Base-by-base conservation (phyloP, 2,888 invertebrate species). In the Tuberolachnus salignus region DNA sequence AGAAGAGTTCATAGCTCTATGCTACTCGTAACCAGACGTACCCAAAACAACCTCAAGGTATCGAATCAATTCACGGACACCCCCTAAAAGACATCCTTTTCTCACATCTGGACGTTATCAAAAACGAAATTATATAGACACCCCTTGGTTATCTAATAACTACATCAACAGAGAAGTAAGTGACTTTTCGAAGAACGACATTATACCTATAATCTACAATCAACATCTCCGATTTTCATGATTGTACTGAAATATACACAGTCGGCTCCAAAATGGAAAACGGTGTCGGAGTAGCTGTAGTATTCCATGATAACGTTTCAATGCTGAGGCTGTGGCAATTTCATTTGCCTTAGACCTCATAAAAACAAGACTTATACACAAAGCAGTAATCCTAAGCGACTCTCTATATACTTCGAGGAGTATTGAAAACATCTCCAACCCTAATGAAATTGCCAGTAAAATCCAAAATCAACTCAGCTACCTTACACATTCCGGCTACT, bases 181-280 rank as follows among this genome's bases (percentile, higher is more conserved):
- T 57, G 14, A 57, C 23, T 23, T 57, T 57, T 14, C 23, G 23
- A 23, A 57, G 57, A 57, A 26, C 14, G 34, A 34, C 34, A 34
- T 6, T 34, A 34, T 34, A 34, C 34, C 34, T 6, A 34, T 34
- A 34, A 34, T 34, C 6, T 34, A 34, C 34, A 34, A 34, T 6
- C 34, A 34, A 34, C 34, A 34, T 34, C 34, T 34, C 34, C 34
- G 44, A 19, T 42, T 44, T n/a, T 44, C 8, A 64, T 3, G 26
- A 59, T 59, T 26, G 26, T 26, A 59, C 59, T 14, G 59, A 59
- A 59, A 59, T 59, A 26, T 59, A 59, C 26, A 59, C 59, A 2
- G 59, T 26, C 16, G 59, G 59, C 16, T 59, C 59, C 59, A 59
- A 59, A 59, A 14, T 16, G 13, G 26, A 59, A 11, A 59, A 14